Evolutionary conservation across 2,888 invertebrate species (phyloP).

Genomic region (Geophilus truncorum): DNA sequence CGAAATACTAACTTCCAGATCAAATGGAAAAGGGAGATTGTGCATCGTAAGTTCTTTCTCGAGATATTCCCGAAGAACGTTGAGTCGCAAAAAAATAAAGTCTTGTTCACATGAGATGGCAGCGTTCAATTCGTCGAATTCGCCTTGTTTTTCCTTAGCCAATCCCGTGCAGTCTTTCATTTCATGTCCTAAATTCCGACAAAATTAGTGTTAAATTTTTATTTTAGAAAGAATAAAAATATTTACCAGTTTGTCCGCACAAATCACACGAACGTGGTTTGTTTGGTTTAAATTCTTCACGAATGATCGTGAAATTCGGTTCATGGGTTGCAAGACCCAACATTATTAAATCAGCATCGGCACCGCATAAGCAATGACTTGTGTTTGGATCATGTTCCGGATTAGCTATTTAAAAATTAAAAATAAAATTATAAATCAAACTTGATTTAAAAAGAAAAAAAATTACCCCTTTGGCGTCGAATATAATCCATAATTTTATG

Average conservation of each 20-base stretch:
- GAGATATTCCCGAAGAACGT: slow-evolving; percentile 88
- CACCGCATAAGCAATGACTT: slow-evolving; percentile 94
- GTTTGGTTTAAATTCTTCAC: slow-evolving; percentile 98
- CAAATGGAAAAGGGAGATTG: slow-evolving; percentile 86
- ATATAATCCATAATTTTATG: slow-evolving; percentile 99
- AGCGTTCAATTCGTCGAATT: slow-evolving; percentile 55
- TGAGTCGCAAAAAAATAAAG: slow-evolving; percentile 89
- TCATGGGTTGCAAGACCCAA: slow-evolving; percentile 97
- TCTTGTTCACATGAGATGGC: slow-evolving; percentile 65
- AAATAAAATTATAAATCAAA: slow-evolving; percentile 31
- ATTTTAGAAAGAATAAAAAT: background rate
- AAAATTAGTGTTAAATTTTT: background rate
- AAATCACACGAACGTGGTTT: slow-evolving; percentile 93
- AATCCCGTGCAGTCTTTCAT: slow-evolving; percentile 86
- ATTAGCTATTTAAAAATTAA: slow-evolving; percentile 58
- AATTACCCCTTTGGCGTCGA: slow-evolving; percentile 76
- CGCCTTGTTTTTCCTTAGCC: slow-evolving; percentile 56
- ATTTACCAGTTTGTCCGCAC: slow-evolving; percentile 64
- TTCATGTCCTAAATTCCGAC: slow-evolving; percentile 66
- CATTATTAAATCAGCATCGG: slow-evolving; percentile 98
- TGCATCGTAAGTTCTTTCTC: slow-evolving; percentile 84
- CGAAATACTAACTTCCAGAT: slow-evolving; percentile 64
- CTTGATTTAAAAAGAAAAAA: background rate
- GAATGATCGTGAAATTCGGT: slow-evolving; percentile 95
- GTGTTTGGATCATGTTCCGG: slow-evolving; percentile 97